These are phyloP conservation scores for Tenthredo distinguenda DNA, from an alignment of 2,888 invertebrate genomes.

Conservation along the genomic window DNA sequence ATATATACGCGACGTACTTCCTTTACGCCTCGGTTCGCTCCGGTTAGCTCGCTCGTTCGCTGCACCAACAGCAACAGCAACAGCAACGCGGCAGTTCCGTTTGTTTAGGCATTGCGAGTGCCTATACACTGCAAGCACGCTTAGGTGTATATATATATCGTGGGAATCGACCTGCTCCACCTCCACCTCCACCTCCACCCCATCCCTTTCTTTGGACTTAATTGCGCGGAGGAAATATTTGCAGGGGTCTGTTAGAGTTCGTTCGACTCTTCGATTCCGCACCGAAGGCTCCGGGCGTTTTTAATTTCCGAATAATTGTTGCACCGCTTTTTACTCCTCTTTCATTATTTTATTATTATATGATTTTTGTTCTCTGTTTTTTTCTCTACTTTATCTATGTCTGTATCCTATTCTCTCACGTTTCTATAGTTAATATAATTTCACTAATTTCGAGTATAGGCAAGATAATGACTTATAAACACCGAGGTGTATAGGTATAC, in stretches of 20 bases:
- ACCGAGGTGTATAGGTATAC: not conserved
- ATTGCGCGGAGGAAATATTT: constrained; percentile 43
- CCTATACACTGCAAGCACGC: not conserved
- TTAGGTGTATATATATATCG: constrained; percentile 7
- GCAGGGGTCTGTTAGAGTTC: constrained; percentile 27
- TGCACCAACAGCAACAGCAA: constrained; percentile 40
- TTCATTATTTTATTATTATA: not conserved
- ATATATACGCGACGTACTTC: not conserved
- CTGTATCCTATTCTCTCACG: not conserved
- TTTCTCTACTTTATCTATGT: not conserved
- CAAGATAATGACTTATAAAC: not conserved
- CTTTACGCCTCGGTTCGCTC: not conserved
- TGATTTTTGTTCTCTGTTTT: not conserved
- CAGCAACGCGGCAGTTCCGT: constrained; percentile 69
- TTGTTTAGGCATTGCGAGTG: constrained; percentile 71
- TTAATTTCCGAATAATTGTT: constrained; percentile 25
- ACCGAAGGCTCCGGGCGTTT: constrained; percentile 13
- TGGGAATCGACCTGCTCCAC: constrained; percentile 44
- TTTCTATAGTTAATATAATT: not conserved
- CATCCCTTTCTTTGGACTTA: constrained; percentile 38
- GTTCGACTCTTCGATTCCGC: constrained; percentile 1
- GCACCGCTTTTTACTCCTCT: not conserved
- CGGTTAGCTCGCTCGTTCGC: constrained; percentile 59
- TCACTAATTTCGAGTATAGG: not conserved
- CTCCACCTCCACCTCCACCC: not conserved